Conservation (phyloP, 2,797 vertebrate species). For the Poeciliopsis paucimaculata region DNA sequence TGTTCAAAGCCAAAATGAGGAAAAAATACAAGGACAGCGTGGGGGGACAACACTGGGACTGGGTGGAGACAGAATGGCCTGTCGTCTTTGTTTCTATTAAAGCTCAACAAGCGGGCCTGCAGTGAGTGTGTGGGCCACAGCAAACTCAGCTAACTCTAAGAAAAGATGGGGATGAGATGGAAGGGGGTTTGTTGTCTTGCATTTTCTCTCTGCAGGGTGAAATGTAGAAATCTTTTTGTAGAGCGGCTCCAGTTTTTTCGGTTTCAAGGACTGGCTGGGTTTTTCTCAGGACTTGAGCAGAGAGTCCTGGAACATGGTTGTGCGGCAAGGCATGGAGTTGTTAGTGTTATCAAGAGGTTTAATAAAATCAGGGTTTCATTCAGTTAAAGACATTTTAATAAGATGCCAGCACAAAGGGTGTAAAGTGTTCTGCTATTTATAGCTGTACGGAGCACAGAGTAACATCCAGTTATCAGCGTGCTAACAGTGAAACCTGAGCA, state of each 20-base stretch:
- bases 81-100: slow-evolving; percentile 76
- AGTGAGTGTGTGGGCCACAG: slow-evolving; percentile 54
- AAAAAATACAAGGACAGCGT: slow-evolving; percentile 72
- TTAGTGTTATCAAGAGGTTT: background rate
- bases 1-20: slow-evolving; percentile 62
- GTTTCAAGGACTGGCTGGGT: slow-evolving; percentile 46
- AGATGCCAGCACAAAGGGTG: background rate
- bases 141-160: slow-evolving; percentile 44
- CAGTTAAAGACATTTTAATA: background rate
- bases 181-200: slow-evolving; percentile 43
- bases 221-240: slow-evolving; percentile 39
- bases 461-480: background rate
- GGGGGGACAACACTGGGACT: slow-evolving; percentile 70
- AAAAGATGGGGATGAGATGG: slow-evolving; percentile 32
- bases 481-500: background rate
- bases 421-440: background rate
- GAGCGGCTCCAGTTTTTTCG: slow-evolving; percentile 29
- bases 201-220: slow-evolving; percentile 38
- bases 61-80: slow-evolving; percentile 68
- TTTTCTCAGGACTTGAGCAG: slow-evolving; percentile 16
- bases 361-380: background rate
- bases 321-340: background rate
- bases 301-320: slow-evolving; percentile 13
- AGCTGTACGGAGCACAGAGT: background rate
- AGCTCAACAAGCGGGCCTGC: slow-evolving; percentile 61